Evolutionary conservation across 2,113 vertebrate genomes (phyloP).

Genomic region (Chaetodon auriga): DNA sequence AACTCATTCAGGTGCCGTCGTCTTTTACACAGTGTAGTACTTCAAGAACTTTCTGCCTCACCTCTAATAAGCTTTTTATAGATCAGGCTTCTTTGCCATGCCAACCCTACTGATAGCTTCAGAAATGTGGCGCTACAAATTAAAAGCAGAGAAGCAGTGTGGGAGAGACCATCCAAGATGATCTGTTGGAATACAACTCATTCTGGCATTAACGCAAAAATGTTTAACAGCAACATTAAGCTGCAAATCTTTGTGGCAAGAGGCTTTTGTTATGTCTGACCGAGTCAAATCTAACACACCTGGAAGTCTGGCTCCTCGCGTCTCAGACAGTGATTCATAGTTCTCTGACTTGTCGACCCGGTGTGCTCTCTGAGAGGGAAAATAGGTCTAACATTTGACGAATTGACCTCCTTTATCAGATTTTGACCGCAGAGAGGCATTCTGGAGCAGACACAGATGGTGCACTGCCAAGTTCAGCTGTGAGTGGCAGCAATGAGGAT

Average conservation of each 20-base stretch:
- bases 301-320: constrained; percentile 35
- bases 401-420: constrained; percentile 33
- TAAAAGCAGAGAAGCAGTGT: constrained; percentile 55
- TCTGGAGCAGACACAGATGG: constrained; percentile 5
- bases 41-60: constrained; percentile 45
- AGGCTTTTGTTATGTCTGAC: constrained; percentile 58
- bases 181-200: constrained; percentile 42
- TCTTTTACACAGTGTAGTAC: constrained; percentile 10
- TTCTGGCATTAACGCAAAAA: constrained; percentile 45
- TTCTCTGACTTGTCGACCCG: constrained; percentile 10
- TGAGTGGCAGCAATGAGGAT: background rate
- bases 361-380: constrained; percentile 12
- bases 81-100: constrained; percentile 34
- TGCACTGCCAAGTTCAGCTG: background rate
- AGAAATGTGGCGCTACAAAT: constrained; percentile 52
- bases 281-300: constrained; percentile 60
- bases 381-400: constrained; percentile 19
- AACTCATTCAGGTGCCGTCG: background rate
- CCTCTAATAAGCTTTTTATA: constrained; percentile 48
- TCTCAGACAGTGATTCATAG: constrained; percentile 36
- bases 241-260: constrained; percentile 47
- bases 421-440: constrained; percentile 15
- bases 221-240: constrained; percentile 54
- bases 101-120: constrained; percentile 24
- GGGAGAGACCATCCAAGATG: constrained; percentile 33